Evolutionary conservation across 37 sponge, comb jelly and placozoan genomes (phyloP), one percentile per base, ranked within the genome.

Genomic region (Chondrilla cf. caribensis): DNA sequence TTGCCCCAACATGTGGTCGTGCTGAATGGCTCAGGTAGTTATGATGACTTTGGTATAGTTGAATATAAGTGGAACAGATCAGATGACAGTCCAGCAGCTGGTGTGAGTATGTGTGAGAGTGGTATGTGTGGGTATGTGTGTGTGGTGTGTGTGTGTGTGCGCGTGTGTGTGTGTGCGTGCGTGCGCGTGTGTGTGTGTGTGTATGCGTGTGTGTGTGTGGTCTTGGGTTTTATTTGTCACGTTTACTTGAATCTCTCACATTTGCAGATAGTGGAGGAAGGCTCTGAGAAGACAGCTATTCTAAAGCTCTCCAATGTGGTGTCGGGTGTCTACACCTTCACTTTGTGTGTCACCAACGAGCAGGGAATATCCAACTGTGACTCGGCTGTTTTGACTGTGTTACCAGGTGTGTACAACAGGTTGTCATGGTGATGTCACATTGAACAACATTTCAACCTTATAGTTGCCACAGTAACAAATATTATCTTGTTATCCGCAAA

Each of bases 321-420:
- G 42, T 73, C 72, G 18, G 97, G 97, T 22, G 87, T 84, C 9
- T 96, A 96, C 87, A 88, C 84, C 77, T 93, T 93, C 84, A 84
- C 86, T 0, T 89, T 95, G 25, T 81, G 60, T 17, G 89, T 89
- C 6, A 39, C 35, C 57, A 86, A 87, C 54, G 64, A 70, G 58
- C 88, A 84, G 29, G 51, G 72, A 26, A 60, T 51, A 66, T 54
- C 54, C 26, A 79, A 65, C 66, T 54, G 43, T 83, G 84, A 80
- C 77, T 57, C 36, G 0, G 68, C 81, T 37, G 41, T 58, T 19
- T 43, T 89, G 22, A 84, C 77, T 24, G 85, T 89, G 71, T 6
- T 33, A 1, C 58, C 58, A 43, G 83, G 83, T 83, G 37, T 78
- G 79, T 72, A 21, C 26, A 29, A 25, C 11, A 14, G 26, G 11